Evolutionary conservation across 2,113 vertebrate species (phyloP), one percentile per base, ranked within the genome.

Genomic region (Saccopteryx bilineata): DNA sequence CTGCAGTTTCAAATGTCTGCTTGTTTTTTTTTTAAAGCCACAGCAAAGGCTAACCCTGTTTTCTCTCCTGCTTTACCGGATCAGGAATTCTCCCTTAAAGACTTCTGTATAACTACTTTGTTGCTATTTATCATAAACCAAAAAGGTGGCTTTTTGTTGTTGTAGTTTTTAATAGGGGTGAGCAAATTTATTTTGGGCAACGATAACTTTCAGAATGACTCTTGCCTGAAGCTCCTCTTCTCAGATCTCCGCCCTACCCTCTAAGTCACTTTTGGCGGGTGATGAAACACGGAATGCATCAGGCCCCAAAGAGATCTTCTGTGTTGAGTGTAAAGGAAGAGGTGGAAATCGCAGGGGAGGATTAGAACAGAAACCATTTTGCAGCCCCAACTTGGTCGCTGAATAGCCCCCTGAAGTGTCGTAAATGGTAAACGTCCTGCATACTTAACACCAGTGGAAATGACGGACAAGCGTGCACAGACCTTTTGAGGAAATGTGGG

Each of bases 311-410:
- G 61, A 68, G 50, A 54, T 31, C 48, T 52, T 66, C 82, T 50
- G 80, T 68, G 72, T 60, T 72, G 31, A 75, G 72, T 11, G 56
- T 12, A 52, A 92, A 94, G 68, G 87, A 94, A 93, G 87, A 87
- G 50, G 72, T 54, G 81, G 76, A 91, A 93, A 69, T 75, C 24
- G 50, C 31, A 10, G 66, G 68, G 58, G 78, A 81, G 88, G 75
- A 56, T 68, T 76, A 63, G 74, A 85, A 86, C 89, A 54, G 87
- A 87, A 96, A 96, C 80, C n/a, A 76, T 87, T 95, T 87, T 91
- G 93, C 90, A 93, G 87, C 46, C 72, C 58, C 33, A 82, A 52
- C 12, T 65, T 75, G 91, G 87, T 71, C 48, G 52, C 68, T 56
- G 79, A 79, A 69, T 50, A 94, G 79, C 69, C 66, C 89, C 72